Evolutionary conservation across 1,140 invertebrate genomes (phyloP), one percentile per base, ranked within the genome.

Genomic region (Drosophila kohkoa): DNA sequence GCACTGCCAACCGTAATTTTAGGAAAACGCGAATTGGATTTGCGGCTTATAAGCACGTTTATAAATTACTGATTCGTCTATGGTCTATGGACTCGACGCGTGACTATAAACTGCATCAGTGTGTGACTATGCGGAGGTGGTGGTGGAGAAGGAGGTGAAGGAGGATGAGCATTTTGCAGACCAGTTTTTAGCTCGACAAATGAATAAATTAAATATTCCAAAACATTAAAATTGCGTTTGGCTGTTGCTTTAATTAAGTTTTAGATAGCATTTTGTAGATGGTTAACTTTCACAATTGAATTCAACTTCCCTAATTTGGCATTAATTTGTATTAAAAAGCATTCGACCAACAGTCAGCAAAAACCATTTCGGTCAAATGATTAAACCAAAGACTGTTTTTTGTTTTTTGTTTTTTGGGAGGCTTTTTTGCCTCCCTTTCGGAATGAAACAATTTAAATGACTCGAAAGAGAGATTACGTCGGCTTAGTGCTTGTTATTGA

Each of bases 11-110:
- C 73, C 80, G 79, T 88, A 87, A 88, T 87, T 88, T 87, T 64
- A 64, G 79, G 20, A 25, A 45, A 81, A 69, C 75, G 75, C 82
- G 83, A 82, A 82, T 87, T 88, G 83, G 83, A 87, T 87, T 75
- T 87, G 83, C 83, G 82, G 82, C 76, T 87, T 87, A 88, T 87
- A 74, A 82, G 82, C 83, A 88, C 83, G 80, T 87, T 87, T 87
- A 87, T 87, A 87, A 87, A 87, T 87, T 88, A 87, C 83, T 88
- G 77, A 88, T 88, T 72, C 83, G 69, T 83, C 69, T 79, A 66
- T 79, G 76, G 54, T 64, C 62, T 58, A 54, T 55, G 62, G 49
- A 49, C 51, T 51, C 35, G 41, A 55, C 54, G 16, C 49, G 10
- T 38, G 35, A 38, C 35, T 38, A 10, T 38, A 10, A 38, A 38